A percentile compares a stretch with the other conserved stretches of the same genome.
These are phyloP conservation scores for Campoletis raptor DNA, from an alignment of 2,888 invertebrate genomes.

Conservation along the genomic window DNA sequence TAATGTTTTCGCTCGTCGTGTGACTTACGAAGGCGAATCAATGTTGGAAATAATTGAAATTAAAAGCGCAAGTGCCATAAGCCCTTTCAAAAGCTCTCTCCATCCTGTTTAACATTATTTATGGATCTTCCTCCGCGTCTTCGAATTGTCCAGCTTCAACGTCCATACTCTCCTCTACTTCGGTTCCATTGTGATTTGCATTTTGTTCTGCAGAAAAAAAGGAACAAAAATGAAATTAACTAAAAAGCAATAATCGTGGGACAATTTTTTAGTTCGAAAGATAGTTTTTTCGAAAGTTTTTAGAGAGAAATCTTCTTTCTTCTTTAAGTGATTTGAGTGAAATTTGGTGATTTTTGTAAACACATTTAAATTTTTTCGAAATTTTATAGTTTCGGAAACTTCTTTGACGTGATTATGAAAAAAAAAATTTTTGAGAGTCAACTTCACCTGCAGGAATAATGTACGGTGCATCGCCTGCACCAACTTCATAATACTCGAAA, in stretches of 20 bases:
- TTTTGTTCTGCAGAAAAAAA: conserved; percentile 80
- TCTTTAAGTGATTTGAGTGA: too few relatives aligned
- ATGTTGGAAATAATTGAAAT: conserved; percentile 72
- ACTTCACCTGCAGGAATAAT: conserved; percentile 80
- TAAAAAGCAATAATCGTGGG: neutral
- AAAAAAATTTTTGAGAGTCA: too few relatives aligned
- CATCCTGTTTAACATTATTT: conserved; percentile 68
- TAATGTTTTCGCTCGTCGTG: conserved; percentile 42
- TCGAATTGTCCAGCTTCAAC: conserved; percentile 86
- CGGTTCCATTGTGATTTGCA: conserved; percentile 83
- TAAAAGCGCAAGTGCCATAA: conserved; percentile 79
- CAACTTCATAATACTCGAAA: conserved; percentile 84
- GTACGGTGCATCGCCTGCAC: conserved; percentile 84
- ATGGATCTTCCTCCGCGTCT: conserved; percentile 86
- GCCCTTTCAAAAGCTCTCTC: conserved; percentile 61
- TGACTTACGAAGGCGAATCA: conserved; percentile 46
- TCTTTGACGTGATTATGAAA: too few relatives aligned
- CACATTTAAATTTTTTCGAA: too few relatives aligned
- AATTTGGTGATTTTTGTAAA: too few relatives aligned
- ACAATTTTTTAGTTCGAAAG: neutral
- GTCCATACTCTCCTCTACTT: conserved; percentile 85
- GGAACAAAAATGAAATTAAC: neutral
- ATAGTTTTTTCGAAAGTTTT: neutral
- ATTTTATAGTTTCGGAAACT: too few relatives aligned
- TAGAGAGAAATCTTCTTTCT: too few relatives aligned